Conservation (phyloP, 2,113 vertebrate genomes). For the Steatornis caripensis region DNA sequence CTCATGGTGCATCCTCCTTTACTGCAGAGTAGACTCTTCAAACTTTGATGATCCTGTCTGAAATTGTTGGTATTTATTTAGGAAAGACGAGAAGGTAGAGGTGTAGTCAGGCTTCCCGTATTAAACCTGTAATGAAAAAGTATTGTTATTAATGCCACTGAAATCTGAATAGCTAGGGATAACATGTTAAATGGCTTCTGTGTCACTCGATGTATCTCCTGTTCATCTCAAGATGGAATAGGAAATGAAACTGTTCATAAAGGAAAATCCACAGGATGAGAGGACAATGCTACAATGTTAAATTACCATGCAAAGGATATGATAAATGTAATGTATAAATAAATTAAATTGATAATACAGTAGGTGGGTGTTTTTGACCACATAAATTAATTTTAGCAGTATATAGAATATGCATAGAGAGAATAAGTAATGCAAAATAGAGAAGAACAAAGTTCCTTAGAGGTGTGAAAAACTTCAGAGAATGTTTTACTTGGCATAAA, state of each 20-base stretch:
- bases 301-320: not conserved
- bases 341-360: not conserved
- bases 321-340: not conserved
- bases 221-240: not conserved
- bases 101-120: not conserved
- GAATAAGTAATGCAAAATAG: not conserved
- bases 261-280: not conserved
- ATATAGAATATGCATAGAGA: not conserved
- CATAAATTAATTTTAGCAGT: not conserved
- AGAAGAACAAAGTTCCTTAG: not conserved
- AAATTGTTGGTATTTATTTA: not conserved
- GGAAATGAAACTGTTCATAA: not conserved
- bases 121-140: not conserved
- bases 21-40: not conserved
- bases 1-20: not conserved
- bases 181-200: not conserved
- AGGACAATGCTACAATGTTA: not conserved
- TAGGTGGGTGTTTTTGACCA: not conserved
- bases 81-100: not conserved
- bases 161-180: not conserved
- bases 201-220: not conserved
- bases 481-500: not conserved
- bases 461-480: not conserved
- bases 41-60: not conserved
- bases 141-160: not conserved